Conservation (phyloP, 1,140 invertebrate species). For the Lasaia peninsularis region DNA sequence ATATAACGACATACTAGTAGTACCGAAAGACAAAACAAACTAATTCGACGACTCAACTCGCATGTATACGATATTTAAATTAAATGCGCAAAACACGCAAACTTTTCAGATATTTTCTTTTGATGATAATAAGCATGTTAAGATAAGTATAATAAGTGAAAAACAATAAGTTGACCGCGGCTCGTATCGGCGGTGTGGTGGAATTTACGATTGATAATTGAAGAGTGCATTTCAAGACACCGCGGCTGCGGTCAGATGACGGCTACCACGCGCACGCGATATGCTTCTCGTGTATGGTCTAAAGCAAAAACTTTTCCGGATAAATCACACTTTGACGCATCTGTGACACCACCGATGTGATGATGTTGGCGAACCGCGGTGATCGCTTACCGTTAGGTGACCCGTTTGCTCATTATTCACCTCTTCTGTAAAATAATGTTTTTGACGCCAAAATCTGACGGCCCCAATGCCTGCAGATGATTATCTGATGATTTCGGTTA, state of each 20-base stretch:
- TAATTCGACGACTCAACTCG: background rate
- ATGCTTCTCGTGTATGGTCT: constrained; percentile 21
- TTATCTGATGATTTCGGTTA: too few species aligned
- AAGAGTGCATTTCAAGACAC: constrained; percentile 53
- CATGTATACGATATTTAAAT: background rate
- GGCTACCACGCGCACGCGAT: constrained; percentile 53
- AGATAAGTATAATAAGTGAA: constrained; percentile 29
- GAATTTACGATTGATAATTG: constrained; percentile 74
- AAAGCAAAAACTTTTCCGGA: too few species aligned
- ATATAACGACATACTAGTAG: too few species aligned
- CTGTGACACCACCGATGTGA: too few species aligned
- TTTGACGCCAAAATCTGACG: too few species aligned
- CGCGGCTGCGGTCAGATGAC: constrained; percentile 42
- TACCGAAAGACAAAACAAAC: too few species aligned
- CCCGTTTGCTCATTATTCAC: too few species aligned
- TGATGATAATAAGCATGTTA: constrained; percentile 32
- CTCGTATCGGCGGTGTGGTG: constrained; percentile 49
- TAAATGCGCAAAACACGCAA: constrained; percentile 14
- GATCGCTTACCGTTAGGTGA: too few species aligned
- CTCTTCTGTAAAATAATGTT: too few species aligned
- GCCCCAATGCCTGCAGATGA: too few species aligned
- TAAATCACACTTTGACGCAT: too few species aligned
- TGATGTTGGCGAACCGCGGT: too few species aligned
- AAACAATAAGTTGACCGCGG: constrained; percentile 34
- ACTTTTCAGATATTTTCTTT: constrained; percentile 21